These are phyloP conservation scores for Amphiprion percula DNA, from an alignment of 2,113 vertebrate genomes.

Conservation along the genomic window DNA sequence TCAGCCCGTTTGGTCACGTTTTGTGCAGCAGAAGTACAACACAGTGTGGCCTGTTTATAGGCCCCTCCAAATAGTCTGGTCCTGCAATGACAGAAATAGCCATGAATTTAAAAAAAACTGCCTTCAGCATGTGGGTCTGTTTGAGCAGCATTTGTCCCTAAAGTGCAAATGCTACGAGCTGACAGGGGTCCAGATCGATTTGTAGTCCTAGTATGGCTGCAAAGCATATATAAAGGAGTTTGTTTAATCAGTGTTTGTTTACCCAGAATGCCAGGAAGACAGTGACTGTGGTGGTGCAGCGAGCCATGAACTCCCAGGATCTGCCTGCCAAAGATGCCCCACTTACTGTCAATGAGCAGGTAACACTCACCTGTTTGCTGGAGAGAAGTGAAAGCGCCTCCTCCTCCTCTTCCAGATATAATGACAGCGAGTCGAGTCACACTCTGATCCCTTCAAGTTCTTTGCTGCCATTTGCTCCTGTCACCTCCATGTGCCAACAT, in stretches of 20 bases:
- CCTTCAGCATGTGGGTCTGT: slow-evolving; percentile 18
- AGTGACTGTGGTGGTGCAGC: slow-evolving; percentile 71
- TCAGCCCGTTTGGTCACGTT: slow-evolving; percentile 26
- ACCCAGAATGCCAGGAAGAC: slow-evolving; percentile 84
- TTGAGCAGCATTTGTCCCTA: not conserved
- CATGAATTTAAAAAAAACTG: slow-evolving; percentile 29
- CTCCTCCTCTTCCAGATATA: not conserved
- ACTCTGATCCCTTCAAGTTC: not conserved
- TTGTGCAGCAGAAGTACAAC: slow-evolving; percentile 43
- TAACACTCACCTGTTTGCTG: slow-evolving; percentile 70
- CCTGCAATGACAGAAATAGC: slow-evolving; percentile 66
- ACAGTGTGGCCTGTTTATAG: slow-evolving; percentile 62
- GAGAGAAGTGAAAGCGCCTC: not conserved
- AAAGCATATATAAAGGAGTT: not conserved
- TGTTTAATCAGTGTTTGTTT: slow-evolving; percentile 34
- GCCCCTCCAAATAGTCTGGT: slow-evolving; percentile 67
- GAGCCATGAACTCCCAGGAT: slow-evolving; percentile 90
- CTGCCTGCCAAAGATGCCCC: slow-evolving; percentile 86
- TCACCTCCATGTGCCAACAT: slow-evolving; percentile 35
- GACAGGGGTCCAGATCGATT: not conserved
- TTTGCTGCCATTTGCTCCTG: slow-evolving; percentile 29
- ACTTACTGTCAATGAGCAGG: slow-evolving; percentile 95
- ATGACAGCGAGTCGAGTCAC: not conserved
- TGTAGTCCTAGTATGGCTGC: not conserved
- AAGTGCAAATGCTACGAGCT: not conserved